Percentiles rank a stretch among this genome's conserved stretches.
Evolutionary conservation across 2,113 vertebrate species (phyloP).

Genomic region (Dermatemys mawii): DNA sequence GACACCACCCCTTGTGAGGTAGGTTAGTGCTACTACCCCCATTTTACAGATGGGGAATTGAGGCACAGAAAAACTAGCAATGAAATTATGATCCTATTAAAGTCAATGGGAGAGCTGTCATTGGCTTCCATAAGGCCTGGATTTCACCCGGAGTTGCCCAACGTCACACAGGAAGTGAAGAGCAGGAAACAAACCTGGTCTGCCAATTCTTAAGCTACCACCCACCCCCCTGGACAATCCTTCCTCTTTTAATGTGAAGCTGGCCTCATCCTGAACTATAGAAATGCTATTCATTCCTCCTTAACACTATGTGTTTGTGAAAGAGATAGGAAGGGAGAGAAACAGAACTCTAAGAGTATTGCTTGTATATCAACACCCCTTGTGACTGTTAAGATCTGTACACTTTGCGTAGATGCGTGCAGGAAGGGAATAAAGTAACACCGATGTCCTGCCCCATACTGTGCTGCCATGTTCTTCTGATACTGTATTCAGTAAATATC

Average conservation of each 20-base stretch:
- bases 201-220: not conserved
- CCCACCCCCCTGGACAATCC: not conserved
- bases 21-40: not conserved
- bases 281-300: not conserved
- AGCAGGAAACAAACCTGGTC: not conserved
- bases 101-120: not conserved
- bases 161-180: not conserved
- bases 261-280: not conserved
- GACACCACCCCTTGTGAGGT: not conserved
- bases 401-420: not conserved
- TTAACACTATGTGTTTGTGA: not conserved
- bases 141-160: not conserved
- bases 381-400: not conserved
- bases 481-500: not conserved
- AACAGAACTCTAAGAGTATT: not conserved
- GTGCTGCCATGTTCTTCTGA: not conserved
- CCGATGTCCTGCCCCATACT: not conserved
- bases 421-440: not conserved
- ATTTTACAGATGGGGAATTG: not conserved
- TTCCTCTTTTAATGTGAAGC: not conserved
- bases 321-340: not conserved
- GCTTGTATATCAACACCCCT: not conserved
- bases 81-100: not conserved
- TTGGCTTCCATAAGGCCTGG: not conserved
- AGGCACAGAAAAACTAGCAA: not conserved